Evolutionary conservation across 2,888 invertebrate genomes (phyloP).

Genomic region (Drosophila parthenogenetica): DNA sequence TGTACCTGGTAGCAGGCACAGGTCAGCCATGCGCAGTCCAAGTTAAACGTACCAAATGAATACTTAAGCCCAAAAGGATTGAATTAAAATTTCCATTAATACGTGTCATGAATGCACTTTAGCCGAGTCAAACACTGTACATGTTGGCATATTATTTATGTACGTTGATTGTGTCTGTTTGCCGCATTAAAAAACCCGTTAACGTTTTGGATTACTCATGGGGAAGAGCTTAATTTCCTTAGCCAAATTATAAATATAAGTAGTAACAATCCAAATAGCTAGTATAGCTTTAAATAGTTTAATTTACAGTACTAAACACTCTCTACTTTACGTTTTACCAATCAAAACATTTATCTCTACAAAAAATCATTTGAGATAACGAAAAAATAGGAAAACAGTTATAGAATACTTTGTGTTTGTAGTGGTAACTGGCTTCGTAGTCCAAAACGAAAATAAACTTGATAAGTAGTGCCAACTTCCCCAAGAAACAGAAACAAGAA

Average conservation of each 20-base stretch:
- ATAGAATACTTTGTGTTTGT: background rate
- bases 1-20: background rate
- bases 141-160: slow-evolving; percentile 13
- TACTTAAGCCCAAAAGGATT: slow-evolving; percentile 20
- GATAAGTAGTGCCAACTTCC: background rate
- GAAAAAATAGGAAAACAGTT: too few relatives aligned
- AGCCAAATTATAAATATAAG: too few relatives aligned
- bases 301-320: too few relatives aligned
- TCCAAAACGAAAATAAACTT: background rate
- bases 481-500: background rate
- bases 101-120: slow-evolving; percentile 19
- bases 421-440: background rate
- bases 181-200: background rate
- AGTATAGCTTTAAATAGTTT: too few relatives aligned
- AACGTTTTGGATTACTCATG: background rate
- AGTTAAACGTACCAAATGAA: slow-evolving; percentile 27
- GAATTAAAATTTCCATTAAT: slow-evolving; percentile 32
- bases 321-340: too few relatives aligned
- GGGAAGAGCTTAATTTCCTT: background rate
- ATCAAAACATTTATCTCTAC: too few relatives aligned
- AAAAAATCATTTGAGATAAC: too few relatives aligned
- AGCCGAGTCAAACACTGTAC: background rate
- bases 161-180: background rate
- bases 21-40: slow-evolving; percentile 31
- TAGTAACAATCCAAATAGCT: too few relatives aligned